Percentiles rank a stretch among this genome's conserved stretches.
Evolutionary conservation across 2,113 vertebrate genomes (phyloP).

Genomic region (Upupa epops): DNA sequence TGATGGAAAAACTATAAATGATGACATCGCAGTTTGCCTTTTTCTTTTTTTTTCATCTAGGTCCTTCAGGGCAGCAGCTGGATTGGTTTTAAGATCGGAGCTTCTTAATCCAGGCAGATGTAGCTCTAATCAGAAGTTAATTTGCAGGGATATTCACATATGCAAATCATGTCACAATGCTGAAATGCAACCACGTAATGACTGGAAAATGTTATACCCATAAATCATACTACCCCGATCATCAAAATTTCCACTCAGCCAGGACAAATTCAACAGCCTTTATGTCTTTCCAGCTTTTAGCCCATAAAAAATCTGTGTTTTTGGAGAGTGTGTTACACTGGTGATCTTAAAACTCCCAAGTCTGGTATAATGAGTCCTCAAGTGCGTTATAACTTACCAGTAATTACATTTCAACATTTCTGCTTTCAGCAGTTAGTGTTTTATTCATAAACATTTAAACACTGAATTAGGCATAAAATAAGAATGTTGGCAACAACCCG

Average conservation of each 20-base stretch:
- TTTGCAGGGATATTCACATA: slow-evolving; percentile 90
- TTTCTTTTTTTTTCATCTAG: background rate
- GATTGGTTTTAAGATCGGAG: slow-evolving; percentile 77
- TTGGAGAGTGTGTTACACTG: slow-evolving; percentile 76
- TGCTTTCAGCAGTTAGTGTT: slow-evolving; percentile 83
- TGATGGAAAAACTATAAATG: background rate
- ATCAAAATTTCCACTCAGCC: slow-evolving; percentile 94
- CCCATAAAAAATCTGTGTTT: slow-evolving; percentile 80
- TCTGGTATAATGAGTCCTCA: slow-evolving; percentile 83
- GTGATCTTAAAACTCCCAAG: slow-evolving; percentile 82
- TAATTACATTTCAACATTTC: slow-evolving; percentile 86
- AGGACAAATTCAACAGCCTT: slow-evolving; percentile 84
- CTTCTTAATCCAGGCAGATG: slow-evolving; percentile 92
- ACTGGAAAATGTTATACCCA: slow-evolving; percentile 89
- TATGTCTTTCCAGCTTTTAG: slow-evolving; percentile 80
- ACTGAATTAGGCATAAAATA: slow-evolving; percentile 82
- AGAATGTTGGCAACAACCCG: slow-evolving; percentile 82
- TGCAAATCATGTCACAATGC: slow-evolving; percentile 95
- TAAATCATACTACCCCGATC: slow-evolving; percentile 91
- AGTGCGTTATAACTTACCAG: slow-evolving; percentile 84
- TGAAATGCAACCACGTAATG: slow-evolving; percentile 89
- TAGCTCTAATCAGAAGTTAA: slow-evolving; percentile 88
- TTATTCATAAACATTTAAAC: slow-evolving; percentile 87
- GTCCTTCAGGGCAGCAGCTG: slow-evolving; percentile 77
- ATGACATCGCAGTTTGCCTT: slow-evolving; percentile 38